Evolutionary conservation across 2,888 invertebrate genomes (phyloP), one percentile per base, ranked within the genome.

Genomic region (Bellardia bayeri): DNA sequence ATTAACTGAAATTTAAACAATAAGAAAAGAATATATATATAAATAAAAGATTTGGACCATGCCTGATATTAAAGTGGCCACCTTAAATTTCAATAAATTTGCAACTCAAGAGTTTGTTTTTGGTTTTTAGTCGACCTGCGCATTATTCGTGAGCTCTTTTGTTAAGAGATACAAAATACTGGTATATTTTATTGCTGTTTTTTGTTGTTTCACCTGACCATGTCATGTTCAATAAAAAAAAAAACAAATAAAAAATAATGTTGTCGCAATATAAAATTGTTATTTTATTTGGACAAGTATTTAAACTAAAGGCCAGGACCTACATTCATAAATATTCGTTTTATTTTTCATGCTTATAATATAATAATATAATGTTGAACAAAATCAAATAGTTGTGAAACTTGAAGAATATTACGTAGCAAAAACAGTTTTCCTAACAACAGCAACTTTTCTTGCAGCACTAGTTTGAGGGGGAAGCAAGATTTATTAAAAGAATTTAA

Each of bases 151-250:
- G 0, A 54, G 13, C 81, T 78, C 58, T 9, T 16, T 51, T 54
- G n/a, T 66, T 23, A 16, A 37, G 13, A 78, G 63, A 75, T 56
- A n/a, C 37, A 1, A 68, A 85, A 87, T 85, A 85, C 11, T 74
- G 87, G 87, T 85, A 74, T 51, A 80, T 84, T 75, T 54, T 63
- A 11, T 33, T 66, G 30, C 37, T 75, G 51, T 23, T 66, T 45
- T 42, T 58, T 86, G 61, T n/a, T 66, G 54, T 49, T 51, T 63
- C 71, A 84, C 84, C 87, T 87, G 86, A 45, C 80, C 83, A 83
- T 56, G 9, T 69, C 69, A 63, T 79, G 82, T 68, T 79, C 74
- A 45, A 66, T 9, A 58, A 33, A 63, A 23, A 30, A 33, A 56
- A 80, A 72, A 54, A 13, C 3, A 13, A 42, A 69, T 54, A 49